phyloP scores from a whole-genome alignment of 2,113 vertebrate genomes.

The Pedionomus torquatus region DNA sequence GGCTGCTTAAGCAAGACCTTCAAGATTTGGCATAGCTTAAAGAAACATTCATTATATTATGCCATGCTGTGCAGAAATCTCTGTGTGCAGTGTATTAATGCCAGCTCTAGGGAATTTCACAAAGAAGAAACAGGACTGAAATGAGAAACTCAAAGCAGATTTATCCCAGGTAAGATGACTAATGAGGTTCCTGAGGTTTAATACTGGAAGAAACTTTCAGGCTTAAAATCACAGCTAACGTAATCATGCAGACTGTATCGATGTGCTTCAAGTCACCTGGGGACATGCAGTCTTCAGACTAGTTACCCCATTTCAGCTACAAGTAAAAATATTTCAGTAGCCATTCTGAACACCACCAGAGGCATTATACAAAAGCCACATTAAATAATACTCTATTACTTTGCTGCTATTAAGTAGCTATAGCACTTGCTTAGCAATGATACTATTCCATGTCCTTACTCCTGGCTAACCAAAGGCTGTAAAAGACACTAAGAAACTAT shows the following conservation, averaged over 20 bases:
- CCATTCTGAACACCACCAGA: background rate
- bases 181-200: background rate
- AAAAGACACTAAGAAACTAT: background rate
- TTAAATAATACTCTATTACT: background rate
- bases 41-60: background rate
- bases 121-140: background rate
- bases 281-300: background rate
- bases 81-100: background rate
- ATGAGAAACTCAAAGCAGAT: background rate
- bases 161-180: background rate
- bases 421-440: background rate
- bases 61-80: background rate
- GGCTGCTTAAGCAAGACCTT: background rate
- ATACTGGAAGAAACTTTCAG: background rate
- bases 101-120: background rate
- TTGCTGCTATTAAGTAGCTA: background rate
- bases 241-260: background rate
- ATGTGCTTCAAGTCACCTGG: background rate
- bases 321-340: background rate
- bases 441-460: background rate
- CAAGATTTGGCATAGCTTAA: background rate
- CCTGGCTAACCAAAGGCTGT: background rate
- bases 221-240: background rate
- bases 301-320: background rate
- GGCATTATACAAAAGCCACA: background rate